A percentile compares a stretch with the other conserved stretches of the same genome.
Evolutionary conservation across 1,140 invertebrate genomes (phyloP).

Genomic region (Drosophila littoralis): DNA sequence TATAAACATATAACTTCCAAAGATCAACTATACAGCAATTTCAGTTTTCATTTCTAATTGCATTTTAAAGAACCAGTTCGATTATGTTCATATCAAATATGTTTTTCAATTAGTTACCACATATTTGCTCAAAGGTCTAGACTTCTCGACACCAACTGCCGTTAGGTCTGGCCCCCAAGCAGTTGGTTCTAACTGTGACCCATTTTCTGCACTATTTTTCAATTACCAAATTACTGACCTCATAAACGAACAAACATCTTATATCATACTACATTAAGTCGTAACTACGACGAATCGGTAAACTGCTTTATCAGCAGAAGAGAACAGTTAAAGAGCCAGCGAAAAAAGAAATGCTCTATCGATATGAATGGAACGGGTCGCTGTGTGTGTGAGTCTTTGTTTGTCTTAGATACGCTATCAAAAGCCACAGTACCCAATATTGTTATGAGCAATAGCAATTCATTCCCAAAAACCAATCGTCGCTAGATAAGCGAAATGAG

Average conservation of each 20-base stretch:
- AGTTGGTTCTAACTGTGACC: conserved; percentile 42
- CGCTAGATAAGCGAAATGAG: conserved; percentile 20
- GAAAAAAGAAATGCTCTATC: conserved; percentile 37
- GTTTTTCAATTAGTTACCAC: background rate
- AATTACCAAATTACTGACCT: conserved; percentile 80
- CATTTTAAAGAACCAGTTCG: too few relatives aligned
- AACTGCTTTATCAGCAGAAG: conserved; percentile 68
- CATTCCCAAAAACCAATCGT: conserved; percentile 17
- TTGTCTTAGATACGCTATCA: conserved; percentile 64
- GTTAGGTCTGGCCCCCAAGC: conserved; percentile 15
- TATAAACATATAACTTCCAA: too few relatives aligned
- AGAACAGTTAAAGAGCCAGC: conserved; percentile 39
- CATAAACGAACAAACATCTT: conserved; percentile 58
- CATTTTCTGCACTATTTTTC: conserved; percentile 56
- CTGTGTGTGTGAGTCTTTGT: conserved; percentile 10
- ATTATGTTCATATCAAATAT: background rate
- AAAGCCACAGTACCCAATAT: conserved; percentile 18
- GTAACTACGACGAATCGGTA: conserved; percentile 10
- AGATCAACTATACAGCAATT: too few relatives aligned
- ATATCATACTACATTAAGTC: conserved; percentile 18
- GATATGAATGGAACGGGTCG: conserved; percentile 45
- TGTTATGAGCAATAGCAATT: conserved; percentile 21
- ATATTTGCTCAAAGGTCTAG: conserved; percentile 33
- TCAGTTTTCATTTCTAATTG: too few relatives aligned
- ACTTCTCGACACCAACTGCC: conserved; percentile 16